phyloP scores from a whole-genome alignment of 2,797 vertebrate genomes.

The Melanotaenia pygmaea region DNA sequence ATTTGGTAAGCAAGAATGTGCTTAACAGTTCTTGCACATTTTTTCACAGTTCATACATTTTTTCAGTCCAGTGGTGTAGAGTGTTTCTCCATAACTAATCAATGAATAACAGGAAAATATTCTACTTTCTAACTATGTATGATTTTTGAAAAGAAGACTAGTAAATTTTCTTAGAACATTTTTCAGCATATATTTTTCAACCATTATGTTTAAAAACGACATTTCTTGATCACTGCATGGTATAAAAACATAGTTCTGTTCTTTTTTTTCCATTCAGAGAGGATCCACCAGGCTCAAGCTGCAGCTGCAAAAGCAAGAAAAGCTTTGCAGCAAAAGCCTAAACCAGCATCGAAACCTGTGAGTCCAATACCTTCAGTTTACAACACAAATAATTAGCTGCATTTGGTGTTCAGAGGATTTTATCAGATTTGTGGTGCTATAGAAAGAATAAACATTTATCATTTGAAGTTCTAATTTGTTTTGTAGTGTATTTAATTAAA shows the following conservation, averaged over 20 bases:
- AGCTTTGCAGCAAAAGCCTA: constrained; percentile 96
- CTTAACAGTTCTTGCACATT: neutral
- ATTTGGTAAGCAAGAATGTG: constrained; percentile 85
- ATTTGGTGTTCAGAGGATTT: neutral
- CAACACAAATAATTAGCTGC: neutral
- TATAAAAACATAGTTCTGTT: neutral
- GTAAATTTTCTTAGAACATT: neutral
- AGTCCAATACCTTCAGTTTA: constrained; percentile 54
- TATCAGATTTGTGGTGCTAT: neutral
- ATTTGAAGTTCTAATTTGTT: neutral
- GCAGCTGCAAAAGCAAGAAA: constrained; percentile 98
- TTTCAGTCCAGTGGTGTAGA: neutral
- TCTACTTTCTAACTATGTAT: too few species aligned
- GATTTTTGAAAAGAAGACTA: neutral
- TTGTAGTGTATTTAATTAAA: neutral
- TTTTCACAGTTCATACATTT: neutral
- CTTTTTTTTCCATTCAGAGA: constrained; percentile 81
- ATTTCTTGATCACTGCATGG: neutral
- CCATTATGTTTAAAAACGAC: neutral
- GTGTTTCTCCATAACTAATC: neutral
- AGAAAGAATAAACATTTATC: constrained; percentile 1
- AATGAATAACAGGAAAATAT: neutral
- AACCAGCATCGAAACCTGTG: constrained; percentile 93
- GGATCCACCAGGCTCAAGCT: constrained; percentile 97
- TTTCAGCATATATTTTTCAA: neutral